These are phyloP conservation scores for Julus scanicus DNA, from an alignment of 2,888 invertebrate genomes.

Conservation along the genomic window DNA sequence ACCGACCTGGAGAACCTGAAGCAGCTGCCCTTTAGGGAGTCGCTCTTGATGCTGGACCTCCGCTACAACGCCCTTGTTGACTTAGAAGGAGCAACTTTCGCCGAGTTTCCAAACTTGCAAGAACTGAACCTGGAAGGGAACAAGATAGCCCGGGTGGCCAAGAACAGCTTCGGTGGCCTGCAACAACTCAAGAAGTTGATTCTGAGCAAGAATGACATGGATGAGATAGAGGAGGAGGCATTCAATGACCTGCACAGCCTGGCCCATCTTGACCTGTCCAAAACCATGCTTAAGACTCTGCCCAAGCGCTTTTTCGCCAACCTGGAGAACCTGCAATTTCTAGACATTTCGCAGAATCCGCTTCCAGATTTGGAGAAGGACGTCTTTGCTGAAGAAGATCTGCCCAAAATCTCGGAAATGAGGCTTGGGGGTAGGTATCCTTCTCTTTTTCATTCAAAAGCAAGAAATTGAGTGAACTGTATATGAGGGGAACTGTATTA, in stretches of 20 bases:
- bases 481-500: too few relatives aligned
- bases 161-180: not conserved
- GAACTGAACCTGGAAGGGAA: not conserved
- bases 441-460: too few relatives aligned
- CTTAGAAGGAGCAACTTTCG: not conserved
- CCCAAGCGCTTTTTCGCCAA: not conserved
- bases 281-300: not conserved
- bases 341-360: not conserved
- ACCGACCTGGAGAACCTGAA: not conserved
- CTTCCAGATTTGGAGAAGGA: not conserved
- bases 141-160: not conserved
- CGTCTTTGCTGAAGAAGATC: not conserved
- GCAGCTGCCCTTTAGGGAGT: not conserved
- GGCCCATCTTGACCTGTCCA: constrained; percentile 18
- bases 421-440: not conserved
- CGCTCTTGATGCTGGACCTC: not conserved
- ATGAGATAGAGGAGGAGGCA: not conserved
- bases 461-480: too few relatives aligned
- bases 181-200: not conserved
- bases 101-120: not conserved
- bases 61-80: not conserved
- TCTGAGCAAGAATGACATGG: not conserved
- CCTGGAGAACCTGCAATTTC: not conserved
- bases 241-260: not conserved
- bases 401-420: not conserved